phyloP scores from a whole-genome alignment of 1,140 invertebrate genomes.

The Drosophila repletoides region DNA sequence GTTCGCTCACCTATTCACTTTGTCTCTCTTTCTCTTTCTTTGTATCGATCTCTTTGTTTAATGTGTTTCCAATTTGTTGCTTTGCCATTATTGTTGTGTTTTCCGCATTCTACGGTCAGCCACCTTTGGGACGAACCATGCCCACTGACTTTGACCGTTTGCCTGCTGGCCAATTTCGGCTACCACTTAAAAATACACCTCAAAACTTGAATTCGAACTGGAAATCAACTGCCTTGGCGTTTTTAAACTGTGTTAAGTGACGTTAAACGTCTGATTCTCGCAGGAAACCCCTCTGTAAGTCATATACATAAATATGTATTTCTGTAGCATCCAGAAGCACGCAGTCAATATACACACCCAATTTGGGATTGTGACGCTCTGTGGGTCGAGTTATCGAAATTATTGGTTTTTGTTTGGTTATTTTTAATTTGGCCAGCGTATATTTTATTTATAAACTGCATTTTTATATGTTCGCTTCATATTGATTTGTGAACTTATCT shows the following conservation, averaged over 20 bases:
- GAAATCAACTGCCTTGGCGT: slow-evolving; percentile 17
- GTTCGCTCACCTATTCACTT: neutral
- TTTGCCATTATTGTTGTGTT: slow-evolving; percentile 27
- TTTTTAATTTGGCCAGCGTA: slow-evolving; percentile 15
- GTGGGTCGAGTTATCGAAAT: slow-evolving; percentile 38
- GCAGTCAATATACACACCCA: slow-evolving; percentile 26
- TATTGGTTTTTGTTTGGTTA: slow-evolving; percentile 19
- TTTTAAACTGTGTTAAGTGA: slow-evolving; percentile 55
- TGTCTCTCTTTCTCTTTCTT: neutral
- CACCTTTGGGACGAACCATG: slow-evolving; percentile 35
- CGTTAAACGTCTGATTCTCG: slow-evolving; percentile 24
- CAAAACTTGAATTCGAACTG: slow-evolving; percentile 22
- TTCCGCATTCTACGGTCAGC: slow-evolving; percentile 59
- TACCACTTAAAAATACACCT: slow-evolving; percentile 32
- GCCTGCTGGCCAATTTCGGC: slow-evolving; percentile 28
- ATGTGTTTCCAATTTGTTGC: slow-evolving; percentile 27
- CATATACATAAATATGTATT: too few relatives aligned
- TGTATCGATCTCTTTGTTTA: slow-evolving; percentile 20
- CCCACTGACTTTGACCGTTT: slow-evolving; percentile 51
- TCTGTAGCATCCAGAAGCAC: too few relatives aligned
- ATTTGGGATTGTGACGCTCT: slow-evolving; percentile 36
- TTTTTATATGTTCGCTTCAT: neutral
- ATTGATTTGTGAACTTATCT: slow-evolving; percentile 30
- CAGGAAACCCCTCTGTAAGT: neutral
- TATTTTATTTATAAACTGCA: slow-evolving; percentile 20